These are phyloP conservation scores for Hyperopisus bebe DNA, from an alignment of 2,113 vertebrate genomes.

Conservation along the genomic window DNA sequence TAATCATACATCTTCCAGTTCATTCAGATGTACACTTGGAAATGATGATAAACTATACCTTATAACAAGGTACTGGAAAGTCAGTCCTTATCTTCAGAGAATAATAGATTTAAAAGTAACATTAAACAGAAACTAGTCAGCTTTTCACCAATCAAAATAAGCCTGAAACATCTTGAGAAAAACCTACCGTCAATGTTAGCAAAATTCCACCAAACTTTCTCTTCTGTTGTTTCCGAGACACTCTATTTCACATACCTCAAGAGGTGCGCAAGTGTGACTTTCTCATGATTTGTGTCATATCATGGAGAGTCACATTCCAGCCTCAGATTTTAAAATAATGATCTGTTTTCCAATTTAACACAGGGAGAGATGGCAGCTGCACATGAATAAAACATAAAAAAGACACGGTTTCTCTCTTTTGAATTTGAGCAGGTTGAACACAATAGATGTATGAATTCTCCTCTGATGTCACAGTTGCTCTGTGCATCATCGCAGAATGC, in stretches of 20 bases:
- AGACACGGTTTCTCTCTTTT: conserved; percentile 41
- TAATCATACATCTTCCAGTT: background rate
- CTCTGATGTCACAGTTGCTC: conserved; percentile 11
- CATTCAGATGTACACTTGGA: background rate
- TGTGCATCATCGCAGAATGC: background rate
- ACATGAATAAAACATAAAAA: conserved; percentile 65
- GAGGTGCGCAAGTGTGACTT: conserved; percentile 60
- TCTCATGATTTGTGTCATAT: conserved; percentile 63
- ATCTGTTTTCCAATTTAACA: conserved; percentile 66
- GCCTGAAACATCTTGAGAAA: background rate
- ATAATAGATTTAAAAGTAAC: background rate
- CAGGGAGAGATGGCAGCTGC: conserved; percentile 50
- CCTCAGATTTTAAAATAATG: conserved; percentile 68
- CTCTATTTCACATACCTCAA: conserved; percentile 42
- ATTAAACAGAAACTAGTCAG: background rate
- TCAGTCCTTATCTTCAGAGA: background rate
- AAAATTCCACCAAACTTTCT: background rate
- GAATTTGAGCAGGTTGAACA: conserved; percentile 15
- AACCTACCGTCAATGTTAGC: background rate
- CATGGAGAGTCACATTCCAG: conserved; percentile 52
- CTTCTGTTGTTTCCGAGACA: conserved; percentile 16
- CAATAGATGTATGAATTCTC: conserved; percentile 15
- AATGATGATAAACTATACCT: background rate
- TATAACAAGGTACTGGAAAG: background rate
- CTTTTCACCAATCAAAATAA: background rate